These are phyloP conservation scores for Lepus oiostolus DNA, from an alignment of 2,797 vertebrate species.

Conservation along the genomic window DNA sequence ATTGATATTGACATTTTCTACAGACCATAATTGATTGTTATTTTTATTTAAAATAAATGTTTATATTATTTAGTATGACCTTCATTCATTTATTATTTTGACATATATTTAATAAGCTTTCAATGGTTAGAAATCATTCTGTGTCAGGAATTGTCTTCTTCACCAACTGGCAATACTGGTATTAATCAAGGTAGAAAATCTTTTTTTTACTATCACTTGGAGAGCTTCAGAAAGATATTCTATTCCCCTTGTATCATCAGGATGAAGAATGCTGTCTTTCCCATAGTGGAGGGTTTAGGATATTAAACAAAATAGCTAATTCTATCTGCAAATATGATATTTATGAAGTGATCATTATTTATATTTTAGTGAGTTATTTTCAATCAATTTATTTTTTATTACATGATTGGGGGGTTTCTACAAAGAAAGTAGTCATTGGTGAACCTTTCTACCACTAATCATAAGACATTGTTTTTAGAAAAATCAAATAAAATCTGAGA, in stretches of 20 bases:
- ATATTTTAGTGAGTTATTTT: slow-evolving; percentile 26
- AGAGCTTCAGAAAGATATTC: background rate
- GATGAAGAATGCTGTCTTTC: background rate
- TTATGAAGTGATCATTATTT: background rate
- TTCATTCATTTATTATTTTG: slow-evolving; percentile 29
- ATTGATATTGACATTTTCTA: background rate
- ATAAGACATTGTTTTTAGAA: background rate
- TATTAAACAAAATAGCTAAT: background rate
- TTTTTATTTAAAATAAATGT: background rate
- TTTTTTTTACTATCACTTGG: background rate
- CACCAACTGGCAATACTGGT: background rate
- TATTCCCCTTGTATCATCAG: background rate
- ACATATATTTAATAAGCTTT: background rate
- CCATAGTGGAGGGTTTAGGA: background rate
- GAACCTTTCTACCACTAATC: slow-evolving; percentile 7
- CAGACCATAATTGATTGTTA: background rate
- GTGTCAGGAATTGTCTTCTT: background rate
- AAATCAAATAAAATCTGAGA: slow-evolving; percentile 3
- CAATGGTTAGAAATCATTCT: background rate
- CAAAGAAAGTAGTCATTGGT: background rate
- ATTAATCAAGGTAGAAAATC: background rate
- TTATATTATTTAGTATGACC: background rate
- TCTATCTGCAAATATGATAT: background rate
- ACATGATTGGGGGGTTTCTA: slow-evolving; percentile 9
- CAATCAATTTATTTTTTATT: slow-evolving; percentile 20